A percentile compares a stretch with the other conserved stretches of the same genome.
phyloP scores from a whole-genome alignment of 2,113 vertebrate genomes.

The Benitochromis conjunctus region DNA sequence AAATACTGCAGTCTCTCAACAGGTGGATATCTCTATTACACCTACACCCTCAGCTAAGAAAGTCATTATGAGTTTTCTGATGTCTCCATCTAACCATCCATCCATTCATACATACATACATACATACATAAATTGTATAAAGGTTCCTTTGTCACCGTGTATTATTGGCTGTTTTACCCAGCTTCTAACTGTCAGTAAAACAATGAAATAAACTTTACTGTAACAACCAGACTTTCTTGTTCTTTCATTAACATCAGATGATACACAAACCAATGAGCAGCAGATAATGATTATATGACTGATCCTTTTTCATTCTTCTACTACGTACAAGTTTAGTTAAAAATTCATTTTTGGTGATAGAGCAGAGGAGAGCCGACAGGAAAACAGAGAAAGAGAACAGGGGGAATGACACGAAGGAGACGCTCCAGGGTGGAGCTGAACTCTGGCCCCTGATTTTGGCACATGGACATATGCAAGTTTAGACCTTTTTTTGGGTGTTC shows the following conservation, averaged over 20 bases:
- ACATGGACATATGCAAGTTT: neutral
- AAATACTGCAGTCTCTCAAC: neutral
- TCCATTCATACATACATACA: no score
- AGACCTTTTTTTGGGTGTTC: neutral
- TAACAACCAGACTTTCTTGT: neutral
- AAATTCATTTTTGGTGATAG: neutral
- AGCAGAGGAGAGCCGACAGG: neutral
- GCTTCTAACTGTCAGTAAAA: neutral
- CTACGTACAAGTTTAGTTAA: neutral
- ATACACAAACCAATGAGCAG: neutral
- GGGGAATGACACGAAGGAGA: neutral
- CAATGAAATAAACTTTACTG: neutral
- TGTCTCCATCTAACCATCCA: neutral
- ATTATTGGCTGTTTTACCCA: neutral
- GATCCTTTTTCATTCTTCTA: neutral
- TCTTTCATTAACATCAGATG: neutral
- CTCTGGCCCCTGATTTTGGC: neutral
- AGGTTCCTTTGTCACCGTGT: neutral
- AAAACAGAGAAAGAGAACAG: neutral
- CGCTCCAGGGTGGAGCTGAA: neutral
- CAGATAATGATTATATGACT: neutral
- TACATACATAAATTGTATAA: neutral
- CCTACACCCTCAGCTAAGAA: conserved; percentile 10
- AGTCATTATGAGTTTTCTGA: neutral
- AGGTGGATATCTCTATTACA: conserved; percentile 21